A percentile compares a stretch with the other conserved stretches of the same genome.
Conservation (phyloP, 2,888 invertebrate species). For the Dione vanillae region DNA sequence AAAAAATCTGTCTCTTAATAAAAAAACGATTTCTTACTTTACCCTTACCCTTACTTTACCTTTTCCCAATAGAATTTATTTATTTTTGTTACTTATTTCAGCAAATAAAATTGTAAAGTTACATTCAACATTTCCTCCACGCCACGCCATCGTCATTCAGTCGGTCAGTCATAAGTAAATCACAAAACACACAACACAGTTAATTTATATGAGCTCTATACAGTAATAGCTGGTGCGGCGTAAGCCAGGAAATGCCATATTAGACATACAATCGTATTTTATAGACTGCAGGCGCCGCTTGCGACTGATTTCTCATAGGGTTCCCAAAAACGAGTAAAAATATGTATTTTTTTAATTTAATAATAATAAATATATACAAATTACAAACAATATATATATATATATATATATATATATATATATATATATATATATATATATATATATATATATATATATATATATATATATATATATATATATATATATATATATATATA, state of each 20-base stretch:
- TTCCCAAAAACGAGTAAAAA: not conserved
- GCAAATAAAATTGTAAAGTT: not conserved
- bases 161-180: constrained; percentile 5
- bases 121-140: not conserved
- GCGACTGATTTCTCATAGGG: constrained; percentile 32
- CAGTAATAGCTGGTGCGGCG: constrained; percentile 43
- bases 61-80: no score
- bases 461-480: no score
- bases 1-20: no score
- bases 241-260: constrained; percentile 50
- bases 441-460: no score
- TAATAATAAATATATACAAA: no score
- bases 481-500: no score
- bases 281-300: constrained; percentile 34
- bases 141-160: not conserved
- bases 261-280: constrained; percentile 43
- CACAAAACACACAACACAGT: constrained; percentile 6
- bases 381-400: no score
- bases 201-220: constrained; percentile 10
- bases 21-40: no score
- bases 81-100: no score
- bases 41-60: no score
- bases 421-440: no score
- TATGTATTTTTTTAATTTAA: not conserved
- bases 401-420: no score